Evolutionary conservation across 2,888 invertebrate species (phyloP), one percentile per base, ranked within the genome.

Genomic region (Cheilosia scutellata): DNA sequence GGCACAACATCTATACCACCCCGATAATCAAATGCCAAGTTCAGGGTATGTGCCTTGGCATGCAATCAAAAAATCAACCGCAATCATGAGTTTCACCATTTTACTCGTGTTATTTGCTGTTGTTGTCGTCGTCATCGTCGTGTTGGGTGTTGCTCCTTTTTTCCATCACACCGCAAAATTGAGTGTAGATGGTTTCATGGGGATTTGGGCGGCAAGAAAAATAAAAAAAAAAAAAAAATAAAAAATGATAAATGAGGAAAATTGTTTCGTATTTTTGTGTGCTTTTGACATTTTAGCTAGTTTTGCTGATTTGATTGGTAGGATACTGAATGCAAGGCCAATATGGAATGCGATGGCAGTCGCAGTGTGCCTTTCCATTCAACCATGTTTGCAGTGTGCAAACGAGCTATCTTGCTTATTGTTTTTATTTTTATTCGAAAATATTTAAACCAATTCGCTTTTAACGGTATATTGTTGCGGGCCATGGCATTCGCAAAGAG

Each of bases 51-150:
- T 71, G 58, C 68, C 53, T 70, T 75, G 84, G 79, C 84, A 79
- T 74, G 84, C 79, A 84, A 79, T 84, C 84, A 84, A 84, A 79
- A 84, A 79, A 84, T 79, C 83, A 84, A 84, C 78, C 83, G 79
- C 79, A 84, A 79, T 84, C 83, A 79, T 75, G 74, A 60, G 65
- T 57, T 65, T 31, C 57, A 66, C 29, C 71, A 40, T 74, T 80
- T 62, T 55, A 44, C 53, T 60, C 49, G n/a, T 57, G 44, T 58
- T 62, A 25, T 65, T 79, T 71, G 65, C 33, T 75, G 37, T 42
- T 53, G 20, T 58, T 51, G 44, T 47, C 6, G 49, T 49, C 49
- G 11, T 49, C 11, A 25, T 11, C 49, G n/a, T 47, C 16, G 49
- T 55, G 44, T 20, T 25, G n/a, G 57, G 49, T 57, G 29, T 25